phyloP scores from a whole-genome alignment of 2,888 invertebrate genomes.

The Phaonia tiefii region DNA sequence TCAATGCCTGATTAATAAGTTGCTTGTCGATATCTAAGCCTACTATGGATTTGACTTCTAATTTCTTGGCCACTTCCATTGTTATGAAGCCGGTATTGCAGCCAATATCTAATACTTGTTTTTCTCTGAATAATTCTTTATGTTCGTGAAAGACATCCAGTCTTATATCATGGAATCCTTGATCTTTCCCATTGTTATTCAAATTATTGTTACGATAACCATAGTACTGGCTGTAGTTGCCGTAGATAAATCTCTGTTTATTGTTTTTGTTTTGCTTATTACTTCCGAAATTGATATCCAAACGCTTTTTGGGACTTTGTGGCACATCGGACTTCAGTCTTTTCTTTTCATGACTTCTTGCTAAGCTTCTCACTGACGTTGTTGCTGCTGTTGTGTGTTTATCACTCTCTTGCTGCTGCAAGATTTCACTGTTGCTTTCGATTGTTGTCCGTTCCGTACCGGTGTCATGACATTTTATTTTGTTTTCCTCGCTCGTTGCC shows the following conservation, averaged over 20 bases:
- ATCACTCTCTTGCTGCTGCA: not conserved
- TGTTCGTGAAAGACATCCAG: conserved; percentile 84
- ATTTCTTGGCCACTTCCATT: conserved; percentile 87
- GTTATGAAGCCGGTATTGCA: conserved; percentile 94
- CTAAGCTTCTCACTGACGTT: not conserved
- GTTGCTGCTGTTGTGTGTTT: not conserved
- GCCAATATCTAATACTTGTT: conserved; percentile 91
- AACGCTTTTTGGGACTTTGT: conserved; percentile 68
- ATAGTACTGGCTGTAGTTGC: conserved; percentile 85
- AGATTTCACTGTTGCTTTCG: too few relatives aligned
- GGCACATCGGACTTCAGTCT: conserved; percentile 21
- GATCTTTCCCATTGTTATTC: conserved; percentile 74
- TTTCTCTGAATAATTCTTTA: conserved; percentile 84
- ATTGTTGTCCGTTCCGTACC: not conserved
- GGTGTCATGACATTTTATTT: not conserved
- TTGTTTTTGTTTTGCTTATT: conserved; percentile 35
- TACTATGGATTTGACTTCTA: conserved; percentile 85
- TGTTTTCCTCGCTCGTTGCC: not conserved
- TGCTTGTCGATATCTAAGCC: conserved; percentile 92
- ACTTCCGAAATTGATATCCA: conserved; percentile 42
- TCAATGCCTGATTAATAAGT: conserved; percentile 82
- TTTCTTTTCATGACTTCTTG: not conserved
- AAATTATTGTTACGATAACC: conserved; percentile 87
- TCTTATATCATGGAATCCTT: conserved; percentile 85
- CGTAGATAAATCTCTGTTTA: conserved; percentile 74